Conservation (phyloP, 1,140 invertebrate species). For the Bombus huntii region DNA sequence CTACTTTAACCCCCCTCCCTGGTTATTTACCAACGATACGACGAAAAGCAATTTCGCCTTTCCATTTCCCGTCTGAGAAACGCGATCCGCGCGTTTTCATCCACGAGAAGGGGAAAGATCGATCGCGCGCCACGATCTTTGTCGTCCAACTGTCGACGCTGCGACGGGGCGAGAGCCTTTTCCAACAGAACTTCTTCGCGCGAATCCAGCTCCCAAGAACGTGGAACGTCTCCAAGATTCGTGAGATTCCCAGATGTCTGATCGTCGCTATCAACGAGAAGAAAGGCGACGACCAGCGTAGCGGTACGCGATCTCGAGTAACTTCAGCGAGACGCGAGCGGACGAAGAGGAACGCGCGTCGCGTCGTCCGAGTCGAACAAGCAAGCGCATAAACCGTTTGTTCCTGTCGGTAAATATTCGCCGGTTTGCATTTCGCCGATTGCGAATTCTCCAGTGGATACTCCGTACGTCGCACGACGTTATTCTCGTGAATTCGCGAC, state of each 20-base stretch:
- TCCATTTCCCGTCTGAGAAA: neutral
- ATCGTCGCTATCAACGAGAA: too few relatives aligned
- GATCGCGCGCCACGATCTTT: neutral
- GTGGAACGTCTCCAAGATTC: conserved; percentile 28
- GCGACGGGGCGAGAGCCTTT: too few relatives aligned
- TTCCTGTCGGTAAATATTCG: conserved; percentile 53
- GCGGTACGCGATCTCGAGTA: neutral
- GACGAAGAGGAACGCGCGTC: neutral
- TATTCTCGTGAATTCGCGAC: conserved; percentile 16
- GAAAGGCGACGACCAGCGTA: too few relatives aligned
- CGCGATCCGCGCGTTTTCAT: neutral
- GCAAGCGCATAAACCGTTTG: neutral
- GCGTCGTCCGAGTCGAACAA: neutral
- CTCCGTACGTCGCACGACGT: neutral
- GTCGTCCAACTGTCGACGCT: too few relatives aligned
- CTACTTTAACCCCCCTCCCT: neutral
- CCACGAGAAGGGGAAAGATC: neutral
- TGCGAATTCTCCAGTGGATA: neutral
- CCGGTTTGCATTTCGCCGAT: conserved; percentile 24
- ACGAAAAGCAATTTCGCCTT: neutral
- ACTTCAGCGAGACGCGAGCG: neutral
- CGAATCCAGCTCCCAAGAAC: neutral
- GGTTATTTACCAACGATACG: neutral
- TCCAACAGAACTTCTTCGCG: neutral
- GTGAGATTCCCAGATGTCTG: neutral